These are phyloP conservation scores for Dreissena polymorpha DNA, from an alignment of 1,140 invertebrate genomes.

Conservation along the genomic window DNA sequence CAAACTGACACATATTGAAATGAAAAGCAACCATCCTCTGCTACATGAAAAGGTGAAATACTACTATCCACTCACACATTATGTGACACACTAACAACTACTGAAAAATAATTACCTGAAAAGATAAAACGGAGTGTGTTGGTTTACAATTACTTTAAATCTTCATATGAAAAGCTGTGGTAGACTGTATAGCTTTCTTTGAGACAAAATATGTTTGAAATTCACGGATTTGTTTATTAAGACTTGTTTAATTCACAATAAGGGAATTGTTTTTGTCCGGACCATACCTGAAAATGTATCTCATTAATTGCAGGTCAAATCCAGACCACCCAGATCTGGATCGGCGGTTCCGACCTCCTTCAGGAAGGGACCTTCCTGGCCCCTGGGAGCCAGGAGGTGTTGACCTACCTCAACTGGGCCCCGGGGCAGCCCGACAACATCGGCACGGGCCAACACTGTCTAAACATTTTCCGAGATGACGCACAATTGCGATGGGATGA, in stretches of 20 bases:
- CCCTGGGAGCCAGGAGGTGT: not conserved
- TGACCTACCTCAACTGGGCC: conserved; percentile 46
- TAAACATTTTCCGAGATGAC: conserved; percentile 20
- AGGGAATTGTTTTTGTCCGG: no score
- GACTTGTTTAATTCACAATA: no score
- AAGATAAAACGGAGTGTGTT: no score
- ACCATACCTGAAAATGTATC: not conserved
- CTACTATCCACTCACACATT: no score
- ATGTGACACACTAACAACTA: no score
- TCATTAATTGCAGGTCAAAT: conserved; percentile 19
- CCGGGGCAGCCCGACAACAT: conserved; percentile 37
- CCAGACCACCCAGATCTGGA: conserved; percentile 34
- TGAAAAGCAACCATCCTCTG: no score
- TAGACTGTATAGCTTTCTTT: not conserved
- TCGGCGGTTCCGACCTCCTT: conserved; percentile 41
- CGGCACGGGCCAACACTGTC: conserved; percentile 37
- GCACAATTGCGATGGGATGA: conserved; percentile 29
- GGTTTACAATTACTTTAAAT: no score
- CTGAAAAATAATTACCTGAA: no score
- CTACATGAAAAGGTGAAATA: no score
- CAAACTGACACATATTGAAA: no score
- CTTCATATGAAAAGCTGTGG: not conserved
- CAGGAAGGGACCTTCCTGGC: conserved; percentile 32
- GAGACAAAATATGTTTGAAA: not conserved
- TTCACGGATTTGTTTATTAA: no score